These are phyloP conservation scores for Danio jaintianensis DNA, from an alignment of 2,797 vertebrate genomes.

Conservation along the genomic window DNA sequence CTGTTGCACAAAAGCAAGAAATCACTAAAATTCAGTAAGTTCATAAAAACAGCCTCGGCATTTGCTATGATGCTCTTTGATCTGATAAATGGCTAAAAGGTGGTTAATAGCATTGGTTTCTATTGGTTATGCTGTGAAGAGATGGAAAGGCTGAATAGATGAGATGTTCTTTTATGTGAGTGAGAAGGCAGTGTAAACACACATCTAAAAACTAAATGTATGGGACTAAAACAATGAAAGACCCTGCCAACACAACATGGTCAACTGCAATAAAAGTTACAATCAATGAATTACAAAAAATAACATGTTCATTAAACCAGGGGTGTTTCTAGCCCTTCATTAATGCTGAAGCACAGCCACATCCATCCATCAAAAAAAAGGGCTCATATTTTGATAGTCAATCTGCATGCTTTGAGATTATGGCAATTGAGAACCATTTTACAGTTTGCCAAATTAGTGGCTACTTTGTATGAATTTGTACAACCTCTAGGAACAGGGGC, in stretches of 20 bases:
- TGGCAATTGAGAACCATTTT: no score
- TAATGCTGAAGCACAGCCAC: not conserved
- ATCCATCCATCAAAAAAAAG: not conserved
- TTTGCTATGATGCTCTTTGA: slow-evolving; percentile 52
- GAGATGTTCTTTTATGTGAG: slow-evolving; percentile 74
- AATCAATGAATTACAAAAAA: not conserved
- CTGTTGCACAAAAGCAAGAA: slow-evolving; percentile 76
- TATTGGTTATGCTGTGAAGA: slow-evolving; percentile 80
- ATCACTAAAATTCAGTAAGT: slow-evolving; percentile 56
- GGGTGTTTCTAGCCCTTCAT: not conserved
- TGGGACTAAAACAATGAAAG: slow-evolving; percentile 74
- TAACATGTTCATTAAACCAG: not conserved
- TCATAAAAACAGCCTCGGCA: slow-evolving; percentile 58
- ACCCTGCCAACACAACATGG: slow-evolving; percentile 9
- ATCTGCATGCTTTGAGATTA: no score
- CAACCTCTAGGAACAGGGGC: no score
- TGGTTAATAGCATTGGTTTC: slow-evolving; percentile 68
- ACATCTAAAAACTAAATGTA: slow-evolving; percentile 77
- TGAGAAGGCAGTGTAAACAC: slow-evolving; percentile 88
- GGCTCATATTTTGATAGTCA: not conserved
- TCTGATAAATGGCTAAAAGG: slow-evolving; percentile 55
- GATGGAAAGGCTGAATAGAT: slow-evolving; percentile 79
- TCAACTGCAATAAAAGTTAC: not conserved
- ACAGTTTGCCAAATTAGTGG: no score
- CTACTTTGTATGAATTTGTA: no score